Evolutionary conservation across 2,888 invertebrate genomes (phyloP), one percentile per base, ranked within the genome.

Genomic region (Parapristionchus giblindavisi): DNA sequence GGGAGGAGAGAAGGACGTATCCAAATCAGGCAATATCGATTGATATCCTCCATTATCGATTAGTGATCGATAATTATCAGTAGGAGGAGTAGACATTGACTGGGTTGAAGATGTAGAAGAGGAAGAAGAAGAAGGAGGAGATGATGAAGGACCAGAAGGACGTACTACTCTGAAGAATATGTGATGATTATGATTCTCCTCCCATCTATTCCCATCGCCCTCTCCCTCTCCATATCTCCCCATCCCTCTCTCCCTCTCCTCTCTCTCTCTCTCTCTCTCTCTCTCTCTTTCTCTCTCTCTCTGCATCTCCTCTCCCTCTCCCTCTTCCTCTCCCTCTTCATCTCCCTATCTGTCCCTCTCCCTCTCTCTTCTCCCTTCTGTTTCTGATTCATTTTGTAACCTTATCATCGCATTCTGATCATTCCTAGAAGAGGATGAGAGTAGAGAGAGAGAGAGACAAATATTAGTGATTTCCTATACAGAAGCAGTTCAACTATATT

Each of bases 51-150:
- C 60, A 34, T 52, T 38, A 27, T 61, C 73, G 60, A 61, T 54
- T 27, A 75, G 61, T 63, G 32, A n/a, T 29, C 65, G 76, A 65
- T 82, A 81, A 40, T 78, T 79, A 1, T 77, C 76, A 34, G 75
- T 70, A 17, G 80, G 75, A 17, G 81, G 78, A 3, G 78, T 75
- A 11, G 79, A 77, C 3, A 80, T 76, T 6, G 80, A 76, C 24
- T 65, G 65, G 68, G 68, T 52, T 36, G 38, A 34, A 21, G 68
- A 68, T 68, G 34, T 48, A 24, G 52, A 68, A 34, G 68, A 52
- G 21, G 68, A 68, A 32, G 43, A 43, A 48, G 65, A 43, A 27
- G 66, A 66, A 17, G 68, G 14, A 54, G 54, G 54, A 43, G 68
- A 51, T n/a, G 34, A 51, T 14, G 65, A 68, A 24, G 68, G 52